A percentile compares a stretch with the other conserved stretches of the same genome.
Evolutionary conservation across 2,797 vertebrate species (phyloP).

Genomic region (Artibeus lituratus): DNA sequence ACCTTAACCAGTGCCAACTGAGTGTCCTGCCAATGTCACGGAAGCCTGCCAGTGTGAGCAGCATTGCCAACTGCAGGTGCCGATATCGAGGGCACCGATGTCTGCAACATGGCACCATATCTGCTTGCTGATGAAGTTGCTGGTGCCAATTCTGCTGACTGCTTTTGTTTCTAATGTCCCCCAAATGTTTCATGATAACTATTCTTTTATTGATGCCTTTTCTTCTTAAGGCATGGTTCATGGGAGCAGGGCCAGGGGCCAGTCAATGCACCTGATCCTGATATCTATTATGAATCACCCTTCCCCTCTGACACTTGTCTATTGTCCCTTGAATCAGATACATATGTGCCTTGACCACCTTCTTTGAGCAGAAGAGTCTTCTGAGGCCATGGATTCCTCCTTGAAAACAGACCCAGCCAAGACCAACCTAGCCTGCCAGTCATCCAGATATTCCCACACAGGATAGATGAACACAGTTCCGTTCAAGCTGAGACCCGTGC

Average conservation of each 20-base stretch:
- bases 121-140: conserved; percentile 10
- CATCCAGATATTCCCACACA: not conserved
- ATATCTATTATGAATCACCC: not conserved
- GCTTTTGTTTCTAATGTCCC: conserved; percentile 39
- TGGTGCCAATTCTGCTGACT: conserved; percentile 22
- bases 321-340: not conserved
- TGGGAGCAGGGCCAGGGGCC: not conserved
- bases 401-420: not conserved
- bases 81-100: not conserved
- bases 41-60: conserved; percentile 15
- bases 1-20: conserved; percentile 36
- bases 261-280: not conserved
- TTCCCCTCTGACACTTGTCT: not conserved
- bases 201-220: not conserved
- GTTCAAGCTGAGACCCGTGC: not conserved
- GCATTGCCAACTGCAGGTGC: not conserved
- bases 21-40: conserved; percentile 57
- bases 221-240: not conserved
- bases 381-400: not conserved
- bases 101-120: conserved; percentile 35
- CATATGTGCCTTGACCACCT: not conserved
- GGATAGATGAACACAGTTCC: not conserved
- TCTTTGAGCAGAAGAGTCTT: not conserved
- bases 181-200: not conserved
- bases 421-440: not conserved